Evolutionary conservation across 2,888 invertebrate species (phyloP), one percentile per base, ranked within the genome.

Genomic region (Euplagia quadripunctaria): DNA sequence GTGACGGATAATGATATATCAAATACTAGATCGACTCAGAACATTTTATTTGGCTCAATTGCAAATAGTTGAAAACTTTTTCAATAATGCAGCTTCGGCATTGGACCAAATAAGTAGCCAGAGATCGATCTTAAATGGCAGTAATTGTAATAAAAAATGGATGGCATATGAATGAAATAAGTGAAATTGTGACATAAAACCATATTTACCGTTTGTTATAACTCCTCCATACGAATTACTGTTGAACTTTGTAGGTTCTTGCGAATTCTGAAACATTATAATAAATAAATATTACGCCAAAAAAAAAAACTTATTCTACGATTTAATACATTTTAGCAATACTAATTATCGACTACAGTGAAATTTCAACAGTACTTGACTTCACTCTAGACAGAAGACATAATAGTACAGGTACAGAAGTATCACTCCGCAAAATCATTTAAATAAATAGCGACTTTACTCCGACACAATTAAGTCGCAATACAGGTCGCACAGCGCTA

Each of bases 151-250:
- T 61, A 61, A 14, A 46, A 46, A 46, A 16, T 58, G n/a, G n/a
- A 31, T 31, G 42, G 20, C 9, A 52, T 1, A 3, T 9, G 8
- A 58, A 68, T 68, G 58, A 61, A 73, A n/a, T 77, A 52, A 73
- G 61, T 71, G 42, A 70, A 83, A 73, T n/a, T 61, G 20, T 65
- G n/a, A 55, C 42, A 64, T 55, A n/a, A 66, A 61, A 43, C 42
- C 46, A 75, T 80, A 88, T 91, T 95, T 84, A 95, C 95, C 95
- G 88, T 89, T 94, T 65, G 91, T 88, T 73, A 94, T 90, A 58
- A 94, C 94, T 74, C 94, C 92, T 58, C 92, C 91, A 64, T 88
- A 94, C 14, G 93, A 91, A 87, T 90, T 94, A 86, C 90, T 93
- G 87, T 88, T 94, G 78, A 92, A 89, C 80, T 92, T 93, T 72